These are phyloP conservation scores for Tetrax tetrax DNA, from an alignment of 2,113 vertebrate species.

Conservation along the genomic window DNA sequence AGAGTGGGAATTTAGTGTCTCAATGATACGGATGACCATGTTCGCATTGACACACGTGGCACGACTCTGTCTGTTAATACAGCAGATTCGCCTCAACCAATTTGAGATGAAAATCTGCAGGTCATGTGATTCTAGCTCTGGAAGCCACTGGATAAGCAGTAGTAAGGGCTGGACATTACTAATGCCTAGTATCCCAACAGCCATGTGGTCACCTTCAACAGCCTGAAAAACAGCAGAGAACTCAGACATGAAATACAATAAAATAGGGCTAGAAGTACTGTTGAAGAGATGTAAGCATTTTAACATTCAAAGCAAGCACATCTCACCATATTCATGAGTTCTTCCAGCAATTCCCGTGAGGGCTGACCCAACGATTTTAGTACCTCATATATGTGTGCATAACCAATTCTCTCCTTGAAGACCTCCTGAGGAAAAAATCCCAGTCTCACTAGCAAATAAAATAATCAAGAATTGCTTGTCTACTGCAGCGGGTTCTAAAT, in stretches of 20 bases:
- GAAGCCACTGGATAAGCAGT: slow-evolving; percentile 95
- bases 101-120: slow-evolving; percentile 92
- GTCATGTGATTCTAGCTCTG: slow-evolving; percentile 89
- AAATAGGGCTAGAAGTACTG: background rate
- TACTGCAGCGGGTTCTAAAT: background rate
- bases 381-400: slow-evolving; percentile 93
- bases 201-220: slow-evolving; percentile 94
- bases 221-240: slow-evolving; percentile 81
- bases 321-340: slow-evolving; percentile 98
- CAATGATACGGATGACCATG: slow-evolving; percentile 86
- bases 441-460: slow-evolving; percentile 19
- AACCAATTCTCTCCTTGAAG: slow-evolving; percentile 98
- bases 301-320: background rate
- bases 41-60: slow-evolving; percentile 92
- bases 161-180: slow-evolving; percentile 95
- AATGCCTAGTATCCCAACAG: slow-evolving; percentile 94
- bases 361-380: slow-evolving; percentile 93
- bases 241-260: background rate
- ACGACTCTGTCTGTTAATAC: slow-evolving; percentile 92
- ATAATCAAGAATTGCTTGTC: background rate
- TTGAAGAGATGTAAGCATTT: background rate
- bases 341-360: slow-evolving; percentile 89
- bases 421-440: slow-evolving; percentile 84
- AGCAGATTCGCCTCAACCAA: slow-evolving; percentile 92
- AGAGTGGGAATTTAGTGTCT: slow-evolving; percentile 78